These are phyloP conservation scores for Pollenia angustigena DNA, from an alignment of 2,888 invertebrate genomes.

Conservation along the genomic window DNA sequence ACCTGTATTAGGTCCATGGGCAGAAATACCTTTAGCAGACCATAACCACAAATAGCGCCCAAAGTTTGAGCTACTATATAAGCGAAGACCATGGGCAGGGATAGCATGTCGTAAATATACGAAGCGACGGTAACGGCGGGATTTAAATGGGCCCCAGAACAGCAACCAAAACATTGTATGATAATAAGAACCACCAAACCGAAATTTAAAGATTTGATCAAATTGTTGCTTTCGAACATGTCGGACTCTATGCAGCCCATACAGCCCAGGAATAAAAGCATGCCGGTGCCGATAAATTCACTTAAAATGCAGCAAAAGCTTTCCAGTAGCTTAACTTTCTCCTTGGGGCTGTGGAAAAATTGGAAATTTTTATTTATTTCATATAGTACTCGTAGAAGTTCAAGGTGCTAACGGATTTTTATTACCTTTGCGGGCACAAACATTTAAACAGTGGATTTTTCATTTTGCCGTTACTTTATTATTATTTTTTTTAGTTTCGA, in stretches of 20 bases:
- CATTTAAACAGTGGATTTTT: slow-evolving; percentile 16
- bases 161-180: slow-evolving; percentile 90
- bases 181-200: slow-evolving; percentile 89
- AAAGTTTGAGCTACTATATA: slow-evolving; percentile 88
- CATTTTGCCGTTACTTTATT: slow-evolving; percentile 39
- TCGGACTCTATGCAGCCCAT: slow-evolving; percentile 86
- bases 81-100: slow-evolving; percentile 84
- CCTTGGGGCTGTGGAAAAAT: slow-evolving; percentile 34
- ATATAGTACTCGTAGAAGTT: not conserved
- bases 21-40: slow-evolving; percentile 87
- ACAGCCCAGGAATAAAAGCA: slow-evolving; percentile 90
- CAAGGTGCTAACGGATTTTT: not conserved
- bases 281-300: slow-evolving; percentile 88
- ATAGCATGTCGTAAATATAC: slow-evolving; percentile 82
- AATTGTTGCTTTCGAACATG: slow-evolving; percentile 80
- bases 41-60: slow-evolving; percentile 89
- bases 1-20: slow-evolving; percentile 80
- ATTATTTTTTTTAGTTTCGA: not conserved
- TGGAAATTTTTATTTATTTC: not conserved
- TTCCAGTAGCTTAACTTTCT: slow-evolving; percentile 75
- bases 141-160: slow-evolving; percentile 92
- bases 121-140: slow-evolving; percentile 90
- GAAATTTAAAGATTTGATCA: slow-evolving; percentile 85
- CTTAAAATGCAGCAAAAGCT: slow-evolving; percentile 85
- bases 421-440: slow-evolving; percentile 49